Evolutionary conservation across 1,140 invertebrate genomes (phyloP).

Genomic region (Helicorthomorpha holstii): DNA sequence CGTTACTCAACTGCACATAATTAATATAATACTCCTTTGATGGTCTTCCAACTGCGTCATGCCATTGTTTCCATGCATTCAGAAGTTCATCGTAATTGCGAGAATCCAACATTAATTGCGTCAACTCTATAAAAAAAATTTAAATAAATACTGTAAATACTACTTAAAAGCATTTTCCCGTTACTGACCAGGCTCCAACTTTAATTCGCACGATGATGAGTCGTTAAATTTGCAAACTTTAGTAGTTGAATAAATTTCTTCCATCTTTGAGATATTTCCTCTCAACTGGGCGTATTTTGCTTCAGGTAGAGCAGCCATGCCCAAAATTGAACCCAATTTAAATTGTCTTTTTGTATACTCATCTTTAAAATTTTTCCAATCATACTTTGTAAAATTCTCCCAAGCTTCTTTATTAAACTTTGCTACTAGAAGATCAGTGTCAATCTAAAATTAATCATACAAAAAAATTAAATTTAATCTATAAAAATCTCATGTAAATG

Average conservation of each 20-base stretch:
- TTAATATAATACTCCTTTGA: conserved; percentile 54
- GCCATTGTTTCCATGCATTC: conserved; percentile 61
- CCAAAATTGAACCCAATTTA: conserved; percentile 56
- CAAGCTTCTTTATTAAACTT: neutral
- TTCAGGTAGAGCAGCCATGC: conserved; percentile 48
- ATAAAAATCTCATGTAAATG: neutral
- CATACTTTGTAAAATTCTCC: conserved; percentile 20
- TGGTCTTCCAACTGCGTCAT: conserved; percentile 53
- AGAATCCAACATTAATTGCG: conserved; percentile 47
- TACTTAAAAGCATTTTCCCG: neutral
- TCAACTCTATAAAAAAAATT: conserved; percentile 32
- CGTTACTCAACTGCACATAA: conserved; percentile 59
- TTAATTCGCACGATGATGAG: conserved; percentile 41
- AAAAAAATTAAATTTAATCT: too few relatives aligned
- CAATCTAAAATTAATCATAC: neutral
- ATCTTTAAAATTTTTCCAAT: conserved; percentile 46
- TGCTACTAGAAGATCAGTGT: neutral
- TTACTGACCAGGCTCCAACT: conserved; percentile 54
- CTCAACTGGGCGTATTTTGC: conserved; percentile 62
- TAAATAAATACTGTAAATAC: neutral
- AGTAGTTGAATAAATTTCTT: conserved; percentile 56
- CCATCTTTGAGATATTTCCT: conserved; percentile 39
- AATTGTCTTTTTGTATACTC: conserved; percentile 50
- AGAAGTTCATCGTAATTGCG: conserved; percentile 49
- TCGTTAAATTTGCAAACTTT: conserved; percentile 57